Evolutionary conservation across 1,140 invertebrate genomes (phyloP), one percentile per base, ranked within the genome.

Genomic region (Calosoma granatense): DNA sequence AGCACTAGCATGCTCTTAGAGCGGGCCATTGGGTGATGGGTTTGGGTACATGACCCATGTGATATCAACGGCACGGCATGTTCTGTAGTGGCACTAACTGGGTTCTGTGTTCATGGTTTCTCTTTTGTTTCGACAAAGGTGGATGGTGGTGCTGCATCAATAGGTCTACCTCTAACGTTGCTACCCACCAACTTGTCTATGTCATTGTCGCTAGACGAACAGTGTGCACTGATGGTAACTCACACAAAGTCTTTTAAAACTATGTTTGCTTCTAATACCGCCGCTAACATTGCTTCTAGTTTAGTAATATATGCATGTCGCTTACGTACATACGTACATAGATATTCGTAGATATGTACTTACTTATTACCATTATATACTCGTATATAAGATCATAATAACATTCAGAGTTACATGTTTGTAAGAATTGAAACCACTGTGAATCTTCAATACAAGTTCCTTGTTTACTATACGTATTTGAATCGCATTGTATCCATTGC

Each of bases 221-320:
- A 66, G 63, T 70, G 66, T 62, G 68, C 68, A 66, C 61, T 67
- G 59, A 70, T 67, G 68, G 68, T 70, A 70, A 58, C 54, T 62
- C 15, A 63, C 59, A 53, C 55, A 11, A 4, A 47, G 9, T 47
- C 9, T 47, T 12, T 17, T 47, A 47, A 6, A 30, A 30, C 14
- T 30, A 30, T n/a, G n/a, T 6, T 30, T 30, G 26, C 26, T 30
- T 30, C n/a, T n/a, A 30, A 30, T 30, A 14, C 26, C 14, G 4
- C 14, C 26, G n/a, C n/a, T n/a, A n/a, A n/a, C n/a, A n/a, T n/a
- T 14, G 26, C 26, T 30, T 30, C 4, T 30, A 30, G 26, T 14
- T 30, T 30, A 6, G 14, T 14, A 30, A 30, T 30, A 30, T 30
- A 30, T 6, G 14, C 26, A 30, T 30, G 4, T 30, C n/a, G n/a